Evolutionary conservation across 2,113 vertebrate species (phyloP).

Genomic region (Amazona guildingii): DNA sequence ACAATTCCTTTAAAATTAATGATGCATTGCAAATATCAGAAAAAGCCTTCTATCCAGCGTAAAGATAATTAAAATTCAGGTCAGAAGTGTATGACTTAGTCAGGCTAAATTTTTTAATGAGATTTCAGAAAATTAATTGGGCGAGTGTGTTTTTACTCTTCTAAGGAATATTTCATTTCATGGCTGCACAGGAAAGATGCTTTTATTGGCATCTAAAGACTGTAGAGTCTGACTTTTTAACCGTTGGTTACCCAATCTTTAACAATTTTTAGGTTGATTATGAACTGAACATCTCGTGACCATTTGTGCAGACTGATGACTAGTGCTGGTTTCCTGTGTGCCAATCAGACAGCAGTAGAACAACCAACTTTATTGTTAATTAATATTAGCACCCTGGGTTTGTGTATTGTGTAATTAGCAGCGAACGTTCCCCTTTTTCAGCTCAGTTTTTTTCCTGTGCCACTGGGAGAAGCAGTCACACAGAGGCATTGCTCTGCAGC

Average conservation of each 20-base stretch:
- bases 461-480: background rate
- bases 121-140: conserved; percentile 83
- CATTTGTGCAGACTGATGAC: background rate
- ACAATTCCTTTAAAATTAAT: conserved; percentile 74
- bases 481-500: background rate
- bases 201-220: conserved; percentile 44
- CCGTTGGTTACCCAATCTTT: conserved; percentile 20
- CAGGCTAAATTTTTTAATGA: conserved; percentile 82
- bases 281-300: background rate
- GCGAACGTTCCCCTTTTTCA: background rate
- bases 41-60: conserved; percentile 58
- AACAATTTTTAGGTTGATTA: background rate
- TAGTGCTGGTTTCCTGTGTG: background rate
- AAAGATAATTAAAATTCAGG: conserved; percentile 81
- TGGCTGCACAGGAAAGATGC: conserved; percentile 31
- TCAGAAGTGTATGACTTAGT: conserved; percentile 80
- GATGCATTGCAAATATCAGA: conserved; percentile 77
- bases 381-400: background rate
- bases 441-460: background rate
- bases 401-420: background rate
- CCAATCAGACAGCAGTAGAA: background rate
- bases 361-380: background rate
- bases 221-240: conserved; percentile 55
- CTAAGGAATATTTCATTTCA: conserved; percentile 59
- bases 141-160: conserved; percentile 63